Base-by-base conservation (phyloP, 2,888 invertebrate genomes). In the Ophion obscuratus region DNA sequence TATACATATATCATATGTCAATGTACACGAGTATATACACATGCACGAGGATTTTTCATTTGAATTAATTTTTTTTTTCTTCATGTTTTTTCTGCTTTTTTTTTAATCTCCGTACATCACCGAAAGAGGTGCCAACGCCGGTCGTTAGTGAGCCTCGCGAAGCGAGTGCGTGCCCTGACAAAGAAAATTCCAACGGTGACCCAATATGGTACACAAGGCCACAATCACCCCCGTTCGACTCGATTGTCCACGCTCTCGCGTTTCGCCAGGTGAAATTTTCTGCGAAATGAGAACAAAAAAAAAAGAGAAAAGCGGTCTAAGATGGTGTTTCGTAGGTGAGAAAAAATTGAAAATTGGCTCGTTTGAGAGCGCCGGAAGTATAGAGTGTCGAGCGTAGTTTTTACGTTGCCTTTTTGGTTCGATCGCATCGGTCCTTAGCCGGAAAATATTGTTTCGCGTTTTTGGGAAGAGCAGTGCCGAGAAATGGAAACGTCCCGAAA, bases 21-120 rank as follows among this genome's bases (percentile, higher is more conserved):
- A 66, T 82, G 24, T 81, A 68, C 68, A 70, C 66, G 67, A 44
- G 66, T 75, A 67, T 66, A 67, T 36, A 40, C 40, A n/a, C 20
- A 31, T n/a, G 36, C 36, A 67, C 62, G 27, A 24, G 27, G 20
- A 62, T 62, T 24, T 27, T 66, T 66, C 36, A 66, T 66, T 31
- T 61, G 2, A 24, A 17, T 24, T n/a, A 17, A 10, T 61, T 2
- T 61, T 61, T 61, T 17, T 61, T 61, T 59, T 59, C n/a, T 6
- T n/a, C 20, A 4, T 61, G n/a, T 61, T n/a, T 61, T 17, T 61
- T n/a, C n/a, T 3, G 14, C 17, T 17, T 53, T 53, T 53, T 53
- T 47, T 47, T 47, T 11, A 11, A 17, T 53, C 53, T 53, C 53
- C 3, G 17, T 53, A 17, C 53, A 53, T 53, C 53, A 53, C 53